These are phyloP conservation scores for Bimastos eiseni DNA, from an alignment of 2,888 invertebrate genomes.

Conservation along the genomic window DNA sequence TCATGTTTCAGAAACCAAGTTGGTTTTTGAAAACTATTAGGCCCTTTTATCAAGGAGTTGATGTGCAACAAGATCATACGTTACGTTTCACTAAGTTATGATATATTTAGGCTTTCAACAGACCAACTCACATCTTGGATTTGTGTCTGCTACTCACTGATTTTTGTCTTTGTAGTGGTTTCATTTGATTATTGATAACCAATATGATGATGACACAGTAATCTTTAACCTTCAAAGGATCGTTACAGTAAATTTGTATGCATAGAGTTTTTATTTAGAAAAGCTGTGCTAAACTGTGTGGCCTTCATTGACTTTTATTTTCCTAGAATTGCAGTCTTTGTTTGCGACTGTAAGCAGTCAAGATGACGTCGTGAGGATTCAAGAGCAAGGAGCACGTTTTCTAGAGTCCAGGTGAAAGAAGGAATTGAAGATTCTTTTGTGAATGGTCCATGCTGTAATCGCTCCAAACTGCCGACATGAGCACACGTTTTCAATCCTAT, in stretches of 20 bases:
- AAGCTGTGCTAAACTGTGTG: not conserved
- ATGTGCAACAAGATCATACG: not conserved
- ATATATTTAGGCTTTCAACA: too few relatives aligned
- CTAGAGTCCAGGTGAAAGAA: not conserved
- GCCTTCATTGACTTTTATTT: not conserved
- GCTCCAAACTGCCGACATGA: conserved; percentile 31
- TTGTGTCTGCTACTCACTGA: not conserved
- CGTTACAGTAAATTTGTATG: not conserved
- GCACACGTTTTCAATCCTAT: conserved; percentile 32
- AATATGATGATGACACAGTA: not conserved
- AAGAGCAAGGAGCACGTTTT: not conserved
- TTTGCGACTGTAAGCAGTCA: not conserved
- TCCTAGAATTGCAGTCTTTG: not conserved
- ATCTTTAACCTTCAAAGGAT: not conserved
- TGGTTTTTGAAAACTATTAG: not conserved
- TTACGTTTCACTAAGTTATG: too few relatives aligned
- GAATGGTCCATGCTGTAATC: conserved; percentile 34
- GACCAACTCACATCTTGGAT: not conserved
- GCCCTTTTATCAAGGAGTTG: not conserved
- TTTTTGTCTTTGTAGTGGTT: not conserved
- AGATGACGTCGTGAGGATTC: not conserved
- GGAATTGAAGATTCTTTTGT: conserved; percentile 24
- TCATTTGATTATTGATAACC: not conserved
- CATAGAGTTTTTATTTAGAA: not conserved
- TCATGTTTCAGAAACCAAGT: not conserved